Percentiles rank a stretch among this genome's conserved stretches.
Evolutionary conservation across 2,888 invertebrate species (phyloP).

Genomic region (Drosophila eohydei): DNA sequence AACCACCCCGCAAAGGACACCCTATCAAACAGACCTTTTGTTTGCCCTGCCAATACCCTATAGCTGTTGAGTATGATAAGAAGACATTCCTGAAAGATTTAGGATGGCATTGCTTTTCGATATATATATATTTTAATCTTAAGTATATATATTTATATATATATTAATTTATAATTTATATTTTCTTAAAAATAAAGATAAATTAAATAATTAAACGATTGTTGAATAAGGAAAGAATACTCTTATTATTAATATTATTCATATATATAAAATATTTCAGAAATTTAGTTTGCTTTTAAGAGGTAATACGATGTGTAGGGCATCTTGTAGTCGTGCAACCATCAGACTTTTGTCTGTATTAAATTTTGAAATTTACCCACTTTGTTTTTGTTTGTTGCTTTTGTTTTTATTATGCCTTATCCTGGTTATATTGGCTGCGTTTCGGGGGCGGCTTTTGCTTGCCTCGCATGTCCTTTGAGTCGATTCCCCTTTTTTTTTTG

Average conservation of each 20-base stretch:
- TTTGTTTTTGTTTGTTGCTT: constrained; percentile 41
- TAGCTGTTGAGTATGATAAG: neutral
- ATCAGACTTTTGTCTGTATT: constrained; percentile 31
- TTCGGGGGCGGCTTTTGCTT: constrained; percentile 52
- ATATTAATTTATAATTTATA: too few species aligned
- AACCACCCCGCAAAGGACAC: constrained; percentile 60
- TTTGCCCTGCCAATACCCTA: constrained; percentile 18
- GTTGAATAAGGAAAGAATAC: too few species aligned
- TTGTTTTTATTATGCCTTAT: constrained; percentile 25
- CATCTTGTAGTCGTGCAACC: neutral
- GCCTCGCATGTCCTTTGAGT: constrained; percentile 14
- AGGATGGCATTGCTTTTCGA: too few species aligned
- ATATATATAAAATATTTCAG: too few species aligned
- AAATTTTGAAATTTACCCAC: constrained; percentile 68
- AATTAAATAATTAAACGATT: neutral
- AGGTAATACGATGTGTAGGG: neutral
- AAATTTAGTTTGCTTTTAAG: neutral
- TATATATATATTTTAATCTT: too few species aligned
- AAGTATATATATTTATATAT: too few species aligned
- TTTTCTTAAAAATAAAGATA: too few species aligned
- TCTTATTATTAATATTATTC: too few species aligned
- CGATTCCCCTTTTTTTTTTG: constrained; percentile 27
- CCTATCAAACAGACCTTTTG: constrained; percentile 24
- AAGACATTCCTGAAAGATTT: neutral
- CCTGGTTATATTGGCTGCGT: constrained; percentile 70